Percentiles rank a stretch among this genome's conserved stretches.
Conservation (phyloP, 1,140 invertebrate genomes). For the Drosophila azteca region DNA sequence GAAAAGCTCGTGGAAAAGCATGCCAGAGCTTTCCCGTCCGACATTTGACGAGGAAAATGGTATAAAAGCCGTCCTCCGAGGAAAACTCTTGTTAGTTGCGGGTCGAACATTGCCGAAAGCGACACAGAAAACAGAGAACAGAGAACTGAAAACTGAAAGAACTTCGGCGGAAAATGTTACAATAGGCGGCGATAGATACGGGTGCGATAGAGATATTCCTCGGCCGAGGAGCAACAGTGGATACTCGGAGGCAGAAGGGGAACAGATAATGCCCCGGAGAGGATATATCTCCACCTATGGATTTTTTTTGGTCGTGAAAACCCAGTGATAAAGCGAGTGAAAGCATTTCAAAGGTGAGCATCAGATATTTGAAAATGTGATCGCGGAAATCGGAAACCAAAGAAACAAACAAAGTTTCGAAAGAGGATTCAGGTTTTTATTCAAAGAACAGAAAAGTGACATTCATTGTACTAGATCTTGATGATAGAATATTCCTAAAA, state of each 20-base stretch:
- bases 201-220: conserved; percentile 34
- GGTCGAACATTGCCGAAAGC: conserved; percentile 63
- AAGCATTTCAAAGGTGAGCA: conserved; percentile 38
- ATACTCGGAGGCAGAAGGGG: conserved; percentile 34
- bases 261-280: conserved; percentile 39
- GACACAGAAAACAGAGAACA: conserved; percentile 2
- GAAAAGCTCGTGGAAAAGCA: conserved; percentile 66
- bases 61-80: conserved; percentile 59
- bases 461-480: too few species aligned
- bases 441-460: too few species aligned
- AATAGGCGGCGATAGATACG: conserved; percentile 29
- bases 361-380: not conserved
- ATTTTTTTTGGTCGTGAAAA: conserved; percentile 28
- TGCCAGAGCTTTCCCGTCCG: conserved; percentile 42
- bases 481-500: too few species aligned
- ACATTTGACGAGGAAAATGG: conserved; percentile 68
- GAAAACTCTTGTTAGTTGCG: conserved; percentile 73
- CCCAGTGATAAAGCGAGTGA: conserved; percentile 26
- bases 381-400: conserved; percentile 13
- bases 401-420: not conserved
- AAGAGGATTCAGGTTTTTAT: not conserved
- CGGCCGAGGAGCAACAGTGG: conserved; percentile 37
- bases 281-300: conserved; percentile 2
- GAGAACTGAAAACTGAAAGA: conserved; percentile 14
- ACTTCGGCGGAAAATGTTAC: conserved; percentile 19